These are phyloP conservation scores for Ophonus ardosiacus DNA, from an alignment of 2,888 invertebrate species.

Conservation along the genomic window DNA sequence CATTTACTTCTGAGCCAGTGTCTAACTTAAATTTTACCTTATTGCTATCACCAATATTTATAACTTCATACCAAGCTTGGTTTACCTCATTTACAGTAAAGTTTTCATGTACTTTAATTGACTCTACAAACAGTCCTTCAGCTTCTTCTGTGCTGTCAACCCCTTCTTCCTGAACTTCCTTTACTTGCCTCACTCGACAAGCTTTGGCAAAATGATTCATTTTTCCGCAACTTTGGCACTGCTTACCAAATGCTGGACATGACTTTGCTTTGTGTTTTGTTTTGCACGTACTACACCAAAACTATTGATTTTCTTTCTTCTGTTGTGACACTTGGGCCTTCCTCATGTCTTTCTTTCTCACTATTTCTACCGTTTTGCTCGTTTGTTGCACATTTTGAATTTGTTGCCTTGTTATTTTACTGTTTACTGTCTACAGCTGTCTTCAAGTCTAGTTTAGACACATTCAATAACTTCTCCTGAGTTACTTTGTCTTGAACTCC, in stretches of 20 bases:
- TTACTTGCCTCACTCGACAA: not conserved
- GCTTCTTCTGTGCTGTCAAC: not conserved
- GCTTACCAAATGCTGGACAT: slow-evolving; percentile 14
- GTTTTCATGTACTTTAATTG: too few species aligned
- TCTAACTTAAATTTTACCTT: not conserved
- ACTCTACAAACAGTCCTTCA: not conserved
- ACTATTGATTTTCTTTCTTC: not conserved
- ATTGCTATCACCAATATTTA: not conserved
- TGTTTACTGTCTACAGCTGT: too few species aligned
- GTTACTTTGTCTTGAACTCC: too few species aligned
- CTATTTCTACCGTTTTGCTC: too few species aligned
- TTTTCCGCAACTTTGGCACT: not conserved
- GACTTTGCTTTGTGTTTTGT: not conserved
- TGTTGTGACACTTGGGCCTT: too few species aligned
- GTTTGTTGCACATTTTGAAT: too few species aligned
- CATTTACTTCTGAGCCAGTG: slow-evolving; percentile 1
- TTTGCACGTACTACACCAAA: slow-evolving; percentile 2
- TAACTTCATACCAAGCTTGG: not conserved
- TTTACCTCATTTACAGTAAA: too few species aligned
- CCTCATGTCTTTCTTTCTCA: too few species aligned
- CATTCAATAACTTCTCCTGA: too few species aligned
- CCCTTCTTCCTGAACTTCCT: not conserved
- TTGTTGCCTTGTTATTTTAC: too few species aligned
- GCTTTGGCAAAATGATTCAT: not conserved
- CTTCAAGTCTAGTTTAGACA: too few species aligned